These are phyloP conservation scores for Ranitomeya variabilis DNA, from an alignment of 2,113 vertebrate genomes.

Conservation along the genomic window DNA sequence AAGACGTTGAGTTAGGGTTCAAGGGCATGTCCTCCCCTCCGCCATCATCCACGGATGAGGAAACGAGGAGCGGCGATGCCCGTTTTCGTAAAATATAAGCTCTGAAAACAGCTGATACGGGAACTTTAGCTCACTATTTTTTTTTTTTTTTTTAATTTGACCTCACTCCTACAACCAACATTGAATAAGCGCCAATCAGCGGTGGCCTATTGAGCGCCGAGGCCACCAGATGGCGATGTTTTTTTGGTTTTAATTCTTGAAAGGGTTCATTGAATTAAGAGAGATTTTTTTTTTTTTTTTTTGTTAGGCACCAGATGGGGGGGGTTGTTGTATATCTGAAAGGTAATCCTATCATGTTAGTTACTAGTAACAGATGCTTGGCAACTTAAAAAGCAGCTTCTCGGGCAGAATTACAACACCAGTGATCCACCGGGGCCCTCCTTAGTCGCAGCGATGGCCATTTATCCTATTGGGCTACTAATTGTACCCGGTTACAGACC, in stretches of 20 bases:
- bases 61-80: neutral
- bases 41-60: neutral
- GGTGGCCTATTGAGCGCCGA: conserved; percentile 19
- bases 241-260: conserved; percentile 37
- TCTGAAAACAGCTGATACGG: conserved; percentile 23
- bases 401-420: conserved; percentile 48
- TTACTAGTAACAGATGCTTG: conserved; percentile 47
- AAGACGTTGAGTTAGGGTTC: neutral
- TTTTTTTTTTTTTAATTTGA: conserved; percentile 21
- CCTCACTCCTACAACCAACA: neutral
- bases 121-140: conserved; percentile 21
- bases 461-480: conserved; percentile 32
- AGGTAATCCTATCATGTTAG: conserved; percentile 48
- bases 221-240: conserved; percentile 60
- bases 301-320: neutral
- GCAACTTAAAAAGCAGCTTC: conserved; percentile 28
- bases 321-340: conserved; percentile 49
- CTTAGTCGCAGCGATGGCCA: neutral
- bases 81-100: neutral
- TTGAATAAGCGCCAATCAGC: conserved; percentile 5
- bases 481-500: neutral
- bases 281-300: neutral
- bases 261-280: conserved; percentile 55
- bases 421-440: neutral
- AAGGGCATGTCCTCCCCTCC: neutral